phyloP scores from a whole-genome alignment of 2,888 invertebrate species.

The Brachycybe producta region DNA sequence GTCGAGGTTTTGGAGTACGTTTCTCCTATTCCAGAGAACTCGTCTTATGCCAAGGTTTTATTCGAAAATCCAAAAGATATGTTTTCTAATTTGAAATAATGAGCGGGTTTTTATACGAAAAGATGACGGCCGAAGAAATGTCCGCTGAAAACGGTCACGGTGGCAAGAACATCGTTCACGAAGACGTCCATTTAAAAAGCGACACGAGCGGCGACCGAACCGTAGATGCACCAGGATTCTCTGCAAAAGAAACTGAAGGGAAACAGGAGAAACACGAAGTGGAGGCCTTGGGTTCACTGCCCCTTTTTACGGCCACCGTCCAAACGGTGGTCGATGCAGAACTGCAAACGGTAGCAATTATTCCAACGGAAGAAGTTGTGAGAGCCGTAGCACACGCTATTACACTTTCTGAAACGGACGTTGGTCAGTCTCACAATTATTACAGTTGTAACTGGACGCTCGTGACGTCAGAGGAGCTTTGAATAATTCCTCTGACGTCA shows the following conservation, averaged over 20 bases:
- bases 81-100: background rate
- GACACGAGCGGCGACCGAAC: background rate
- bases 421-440: constrained; percentile 52
- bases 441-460: constrained; percentile 2
- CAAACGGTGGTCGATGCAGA: constrained; percentile 70
- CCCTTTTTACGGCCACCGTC: constrained; percentile 65
- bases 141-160: background rate
- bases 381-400: constrained; percentile 67
- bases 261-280: constrained; percentile 10
- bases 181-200: background rate
- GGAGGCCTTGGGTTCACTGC: constrained; percentile 11
- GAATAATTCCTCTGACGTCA: no score
- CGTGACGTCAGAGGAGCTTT: no score
- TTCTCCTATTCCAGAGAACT: constrained; percentile 51
- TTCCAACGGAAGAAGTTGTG: constrained; percentile 50
- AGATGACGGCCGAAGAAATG: constrained; percentile 1
- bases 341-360: constrained; percentile 71
- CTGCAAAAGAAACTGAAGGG: constrained; percentile 2
- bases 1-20: constrained; percentile 65
- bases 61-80: no score
- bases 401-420: constrained; percentile 76
- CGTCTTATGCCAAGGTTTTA: background rate
- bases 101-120: background rate
- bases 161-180: background rate
- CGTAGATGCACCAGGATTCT: background rate